Conservation (phyloP, 2,888 invertebrate species). For the Timema cristinae region DNA sequence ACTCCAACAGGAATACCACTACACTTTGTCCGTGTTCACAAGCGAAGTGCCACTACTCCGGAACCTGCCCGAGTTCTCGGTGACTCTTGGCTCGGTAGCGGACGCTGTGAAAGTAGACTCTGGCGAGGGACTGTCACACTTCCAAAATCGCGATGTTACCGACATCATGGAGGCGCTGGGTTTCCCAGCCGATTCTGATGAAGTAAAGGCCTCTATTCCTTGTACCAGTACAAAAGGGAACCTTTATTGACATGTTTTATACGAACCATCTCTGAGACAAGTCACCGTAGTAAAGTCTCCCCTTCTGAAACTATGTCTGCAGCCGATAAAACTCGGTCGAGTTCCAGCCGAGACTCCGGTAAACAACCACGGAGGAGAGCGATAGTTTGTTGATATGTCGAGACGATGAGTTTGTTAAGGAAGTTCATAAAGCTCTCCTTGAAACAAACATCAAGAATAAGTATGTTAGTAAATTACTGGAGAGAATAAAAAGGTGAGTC, state of each 20-base stretch:
- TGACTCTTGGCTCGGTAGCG: slow-evolving; percentile 36
- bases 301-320: not conserved
- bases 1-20: slow-evolving; percentile 53
- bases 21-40: slow-evolving; percentile 56
- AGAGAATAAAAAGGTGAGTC: slow-evolving; percentile 4
- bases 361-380: not conserved
- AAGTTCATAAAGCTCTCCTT: not conserved
- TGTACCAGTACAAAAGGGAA: slow-evolving; percentile 33
- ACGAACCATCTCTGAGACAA: slow-evolving; percentile 16
- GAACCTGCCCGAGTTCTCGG: slow-evolving; percentile 49
- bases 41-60: slow-evolving; percentile 56
- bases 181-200: slow-evolving; percentile 32
- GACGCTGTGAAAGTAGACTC: slow-evolving; percentile 33
- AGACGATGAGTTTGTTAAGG: not conserved
- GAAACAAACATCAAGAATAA: not conserved
- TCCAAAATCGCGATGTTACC: slow-evolving; percentile 50
- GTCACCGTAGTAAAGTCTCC: not conserved
- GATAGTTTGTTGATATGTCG: not conserved
- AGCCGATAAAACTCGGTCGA: not conserved
- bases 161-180: slow-evolving; percentile 46
- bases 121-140: slow-evolving; percentile 35
- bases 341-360: not conserved
- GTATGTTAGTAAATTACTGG: not conserved
- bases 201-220: slow-evolving; percentile 33
- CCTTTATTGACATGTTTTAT: slow-evolving; percentile 37